Conservation (phyloP, 2,888 invertebrate genomes). For the Melinaea menophilus region DNA sequence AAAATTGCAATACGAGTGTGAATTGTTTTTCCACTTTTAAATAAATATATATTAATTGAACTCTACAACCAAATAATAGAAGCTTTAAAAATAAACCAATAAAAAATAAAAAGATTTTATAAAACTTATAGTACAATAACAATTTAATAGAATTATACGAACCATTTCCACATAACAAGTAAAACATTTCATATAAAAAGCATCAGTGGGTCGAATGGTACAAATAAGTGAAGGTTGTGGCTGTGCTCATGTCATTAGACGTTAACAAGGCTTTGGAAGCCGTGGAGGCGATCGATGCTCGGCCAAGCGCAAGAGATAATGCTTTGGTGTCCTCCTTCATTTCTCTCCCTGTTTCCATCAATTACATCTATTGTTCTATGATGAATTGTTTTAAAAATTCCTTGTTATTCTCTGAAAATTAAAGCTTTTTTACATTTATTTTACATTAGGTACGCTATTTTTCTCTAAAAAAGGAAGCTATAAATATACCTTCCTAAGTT, state of each 20-base stretch:
- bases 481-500: too few relatives aligned
- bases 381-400: slow-evolving; percentile 13
- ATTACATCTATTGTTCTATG: slow-evolving; percentile 14
- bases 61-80: too few relatives aligned
- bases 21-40: too few relatives aligned
- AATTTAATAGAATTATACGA: too few relatives aligned
- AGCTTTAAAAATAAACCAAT: too few relatives aligned
- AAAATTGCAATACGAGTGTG: too few relatives aligned
- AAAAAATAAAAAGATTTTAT: too few relatives aligned
- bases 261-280: slow-evolving; percentile 68
- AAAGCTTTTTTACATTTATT: neutral
- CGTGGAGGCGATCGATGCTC: slow-evolving; percentile 68
- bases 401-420: neutral
- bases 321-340: slow-evolving; percentile 20
- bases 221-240: slow-evolving; percentile 52
- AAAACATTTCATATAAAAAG: slow-evolving; percentile 34
- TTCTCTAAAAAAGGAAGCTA: too few relatives aligned
- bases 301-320: slow-evolving; percentile 74
- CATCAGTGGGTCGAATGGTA: slow-evolving; percentile 46
- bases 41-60: too few relatives aligned
- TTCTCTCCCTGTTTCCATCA: slow-evolving; percentile 15
- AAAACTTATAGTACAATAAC: too few relatives aligned
- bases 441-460: too few relatives aligned
- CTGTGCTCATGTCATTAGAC: slow-evolving; percentile 63
- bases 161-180: too few relatives aligned